Evolutionary conservation across 1,140 invertebrate species (phyloP), one percentile per base, ranked within the genome.

Genomic region (Megalonaias nervosa): DNA sequence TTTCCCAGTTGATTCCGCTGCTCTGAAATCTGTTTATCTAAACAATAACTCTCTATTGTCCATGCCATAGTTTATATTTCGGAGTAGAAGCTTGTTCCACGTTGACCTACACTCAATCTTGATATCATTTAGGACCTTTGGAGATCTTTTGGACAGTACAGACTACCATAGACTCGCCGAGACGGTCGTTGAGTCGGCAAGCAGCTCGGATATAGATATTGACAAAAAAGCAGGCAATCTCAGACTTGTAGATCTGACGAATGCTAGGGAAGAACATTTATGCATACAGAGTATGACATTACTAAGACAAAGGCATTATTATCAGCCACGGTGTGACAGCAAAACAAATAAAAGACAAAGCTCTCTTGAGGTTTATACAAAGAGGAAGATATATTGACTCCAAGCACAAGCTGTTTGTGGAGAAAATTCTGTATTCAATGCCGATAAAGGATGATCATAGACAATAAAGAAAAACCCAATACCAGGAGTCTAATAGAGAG

Each of bases 41-140:
- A 66, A 81, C 1, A n/a, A 77, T 60, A 86, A 86, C 66, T 82
- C 81, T 16, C 59, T 86, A 17, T 55, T 19, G 58, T 55, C 26
- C 17, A 70, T 86, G 17, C 85, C 85, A 21, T 72, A 77, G 15
- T 74, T 79, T 26, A 60, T 85, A 9, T 80, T 86, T 23, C 77
- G 81, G 57, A 61, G 85, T 3, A 60, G 84, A n/a, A 74, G 77
- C 13, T 61, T 86, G 19, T 55, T 67, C 6, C n/a, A 71, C 19
- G 79, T 73, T 5, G 58, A 83, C 60, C 69, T 86, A 21, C 74
- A 71, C 17, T 62, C 79, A 23, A 80, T 76, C 4, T n/a, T 77
- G 13, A 85, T 86, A 26, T 55, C 68, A 13, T 78, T 84, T 15
- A 21, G 80, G 1, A 82, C 84, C 38, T 79, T 85, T 14, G 68